Evolutionary conservation across 2,797 vertebrate species (phyloP).

Genomic region (Pangasius larnaudii): DNA sequence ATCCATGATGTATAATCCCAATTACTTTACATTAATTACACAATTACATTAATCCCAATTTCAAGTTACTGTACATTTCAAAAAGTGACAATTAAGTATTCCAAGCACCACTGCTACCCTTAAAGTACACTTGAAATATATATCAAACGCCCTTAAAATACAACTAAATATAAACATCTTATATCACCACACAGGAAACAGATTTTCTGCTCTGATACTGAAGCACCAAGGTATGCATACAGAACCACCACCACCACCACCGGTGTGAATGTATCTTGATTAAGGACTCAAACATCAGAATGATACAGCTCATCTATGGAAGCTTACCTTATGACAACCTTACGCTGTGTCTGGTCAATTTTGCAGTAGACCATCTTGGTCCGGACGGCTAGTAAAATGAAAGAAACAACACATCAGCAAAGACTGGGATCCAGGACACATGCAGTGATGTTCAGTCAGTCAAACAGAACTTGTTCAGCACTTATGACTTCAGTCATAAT

Average conservation of each 20-base stretch:
- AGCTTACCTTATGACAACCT: conserved; percentile 95
- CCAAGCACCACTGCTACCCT: no score
- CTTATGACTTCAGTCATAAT: background rate
- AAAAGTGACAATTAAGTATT: background rate
- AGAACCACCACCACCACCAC: background rate
- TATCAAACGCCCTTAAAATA: background rate
- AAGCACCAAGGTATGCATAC: background rate
- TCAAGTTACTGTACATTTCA: background rate
- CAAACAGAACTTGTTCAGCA: background rate
- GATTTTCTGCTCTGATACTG: background rate
- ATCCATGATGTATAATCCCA: background rate
- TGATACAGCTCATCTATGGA: background rate
- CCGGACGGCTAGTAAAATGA: conserved; percentile 83
- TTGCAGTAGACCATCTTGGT: conserved; percentile 99
- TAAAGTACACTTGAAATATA: background rate
- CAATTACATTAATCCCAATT: no score
- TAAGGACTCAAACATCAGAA: background rate
- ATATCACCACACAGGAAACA: background rate
- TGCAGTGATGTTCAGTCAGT: background rate
- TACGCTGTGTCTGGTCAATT: conserved; percentile 97
- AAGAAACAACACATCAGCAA: background rate
- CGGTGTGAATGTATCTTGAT: no score
- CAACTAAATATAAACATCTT: background rate
- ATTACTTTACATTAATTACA: no score
- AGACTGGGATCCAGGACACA: background rate